phyloP scores from a whole-genome alignment of 2,888 invertebrate species.

The Trichogramma evanescens region DNA sequence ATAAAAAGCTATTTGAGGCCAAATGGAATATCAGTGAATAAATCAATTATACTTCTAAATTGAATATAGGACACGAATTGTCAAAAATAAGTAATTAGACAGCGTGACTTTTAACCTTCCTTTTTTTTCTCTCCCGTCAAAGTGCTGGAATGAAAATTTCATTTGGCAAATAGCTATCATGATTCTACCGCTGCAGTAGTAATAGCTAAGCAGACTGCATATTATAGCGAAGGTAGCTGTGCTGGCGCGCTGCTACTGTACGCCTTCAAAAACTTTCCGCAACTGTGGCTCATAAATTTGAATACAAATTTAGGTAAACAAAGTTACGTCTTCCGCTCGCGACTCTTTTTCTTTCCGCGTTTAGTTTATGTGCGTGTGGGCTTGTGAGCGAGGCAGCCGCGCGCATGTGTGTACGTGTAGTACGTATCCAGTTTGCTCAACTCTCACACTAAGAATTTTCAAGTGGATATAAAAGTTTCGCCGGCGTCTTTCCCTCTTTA shows the following conservation, averaged over 20 bases:
- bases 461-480: slow-evolving; percentile 21
- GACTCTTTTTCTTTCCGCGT: background rate
- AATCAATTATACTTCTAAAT: too few relatives aligned
- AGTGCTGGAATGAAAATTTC: slow-evolving; percentile 13
- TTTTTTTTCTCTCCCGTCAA: background rate
- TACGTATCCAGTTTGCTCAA: too few relatives aligned
- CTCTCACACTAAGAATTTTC: slow-evolving; percentile 16
- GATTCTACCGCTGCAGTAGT: slow-evolving; percentile 7
- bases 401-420: too few relatives aligned
- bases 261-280: too few relatives aligned
- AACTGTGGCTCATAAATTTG: slow-evolving; percentile 18
- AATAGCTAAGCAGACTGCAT: too few relatives aligned
- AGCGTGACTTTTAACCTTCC: background rate
- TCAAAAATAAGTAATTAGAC: background rate
- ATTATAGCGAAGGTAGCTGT: too few relatives aligned
- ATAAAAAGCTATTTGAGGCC: too few relatives aligned
- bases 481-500: background rate
- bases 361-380: too few relatives aligned
- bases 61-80: too few relatives aligned
- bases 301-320: slow-evolving; percentile 24
- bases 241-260: too few relatives aligned
- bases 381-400: too few relatives aligned
- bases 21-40: too few relatives aligned
- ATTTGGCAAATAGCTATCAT: slow-evolving; percentile 14
- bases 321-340: slow-evolving; percentile 18